phyloP scores from a whole-genome alignment of 2,888 invertebrate species.

The Hemistola chrysoprasaria region DNA sequence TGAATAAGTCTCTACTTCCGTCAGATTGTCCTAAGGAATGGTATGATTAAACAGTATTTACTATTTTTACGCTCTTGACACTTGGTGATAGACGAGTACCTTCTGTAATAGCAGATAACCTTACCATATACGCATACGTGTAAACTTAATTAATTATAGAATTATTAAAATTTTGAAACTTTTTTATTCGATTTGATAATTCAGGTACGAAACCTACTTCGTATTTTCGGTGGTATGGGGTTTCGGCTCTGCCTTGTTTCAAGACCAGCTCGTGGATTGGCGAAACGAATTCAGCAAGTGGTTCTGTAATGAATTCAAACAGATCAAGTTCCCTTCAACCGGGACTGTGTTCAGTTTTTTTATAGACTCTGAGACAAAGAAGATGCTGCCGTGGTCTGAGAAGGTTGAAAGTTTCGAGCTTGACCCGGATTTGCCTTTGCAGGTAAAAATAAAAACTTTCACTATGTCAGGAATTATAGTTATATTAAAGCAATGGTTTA shows the following conservation, averaged over 20 bases:
- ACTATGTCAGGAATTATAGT: too few relatives aligned
- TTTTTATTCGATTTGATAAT: slow-evolving; percentile 1
- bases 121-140: too few relatives aligned
- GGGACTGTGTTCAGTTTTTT: slow-evolving; percentile 95
- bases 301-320: slow-evolving; percentile 96
- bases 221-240: slow-evolving; percentile 96
- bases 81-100: too few relatives aligned
- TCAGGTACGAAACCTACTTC: slow-evolving; percentile 94
- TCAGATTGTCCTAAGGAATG: slow-evolving; percentile 96
- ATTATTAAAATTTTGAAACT: too few relatives aligned
- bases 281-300: slow-evolving; percentile 97
- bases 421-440: slow-evolving; percentile 93
- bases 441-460: too few relatives aligned
- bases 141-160: too few relatives aligned
- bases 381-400: slow-evolving; percentile 93
- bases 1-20: slow-evolving; percentile 91
- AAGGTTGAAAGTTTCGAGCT: slow-evolving; percentile 89
- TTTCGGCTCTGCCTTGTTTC: slow-evolving; percentile 95
- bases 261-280: slow-evolving; percentile 95
- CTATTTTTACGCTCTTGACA: too few relatives aligned
- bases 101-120: too few relatives aligned
- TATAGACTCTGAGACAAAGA: slow-evolving; percentile 93
- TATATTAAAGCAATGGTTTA: too few relatives aligned
- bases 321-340: slow-evolving; percentile 91
- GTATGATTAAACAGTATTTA: slow-evolving; percentile 66